Percentiles rank a stretch among this genome's conserved stretches.
These are phyloP conservation scores for Dyspetes luteomarginatus DNA, from an alignment of 2,888 invertebrate genomes.

Conservation along the genomic window DNA sequence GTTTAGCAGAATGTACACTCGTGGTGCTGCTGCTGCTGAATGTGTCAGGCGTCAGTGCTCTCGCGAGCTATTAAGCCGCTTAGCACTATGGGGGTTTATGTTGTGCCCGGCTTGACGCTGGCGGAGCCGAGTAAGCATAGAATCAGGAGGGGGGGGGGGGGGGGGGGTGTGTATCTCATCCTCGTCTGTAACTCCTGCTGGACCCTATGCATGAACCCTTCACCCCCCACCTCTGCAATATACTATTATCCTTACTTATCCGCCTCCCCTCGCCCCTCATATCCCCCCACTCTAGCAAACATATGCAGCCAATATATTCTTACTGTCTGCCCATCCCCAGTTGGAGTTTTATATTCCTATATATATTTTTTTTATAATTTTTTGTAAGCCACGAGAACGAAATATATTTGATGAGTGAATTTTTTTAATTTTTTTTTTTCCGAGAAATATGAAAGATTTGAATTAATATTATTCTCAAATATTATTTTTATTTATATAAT, in stretches of 20 bases:
- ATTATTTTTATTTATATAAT: too few species aligned
- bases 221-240: slow-evolving; percentile 72
- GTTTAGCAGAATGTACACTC: slow-evolving; percentile 36
- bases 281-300: slow-evolving; percentile 69
- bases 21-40: slow-evolving; percentile 69
- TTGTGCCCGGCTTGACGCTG: slow-evolving; percentile 73
- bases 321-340: slow-evolving; percentile 5
- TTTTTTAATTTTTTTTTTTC: too few species aligned
- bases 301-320: slow-evolving; percentile 73
- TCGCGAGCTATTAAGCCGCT: slow-evolving; percentile 82
- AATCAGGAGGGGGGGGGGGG: slow-evolving; percentile 71
- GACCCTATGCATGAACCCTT: slow-evolving; percentile 65
- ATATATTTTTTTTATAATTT: neutral
- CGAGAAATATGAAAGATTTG: too few species aligned
- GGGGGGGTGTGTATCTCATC: slow-evolving; percentile 47
- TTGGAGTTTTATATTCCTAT: neutral
- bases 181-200: slow-evolving; percentile 51
- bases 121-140: slow-evolving; percentile 65
- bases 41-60: slow-evolving; percentile 82
- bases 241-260: slow-evolving; percentile 63
- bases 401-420: too few species aligned
- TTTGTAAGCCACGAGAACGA: too few species aligned
- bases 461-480: too few species aligned
- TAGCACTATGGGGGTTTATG: slow-evolving; percentile 82
- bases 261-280: slow-evolving; percentile 70